Evolutionary conservation across 1,140 invertebrate genomes (phyloP), one percentile per base, ranked within the genome.

Genomic region (Macrostomum lignano): DNA sequence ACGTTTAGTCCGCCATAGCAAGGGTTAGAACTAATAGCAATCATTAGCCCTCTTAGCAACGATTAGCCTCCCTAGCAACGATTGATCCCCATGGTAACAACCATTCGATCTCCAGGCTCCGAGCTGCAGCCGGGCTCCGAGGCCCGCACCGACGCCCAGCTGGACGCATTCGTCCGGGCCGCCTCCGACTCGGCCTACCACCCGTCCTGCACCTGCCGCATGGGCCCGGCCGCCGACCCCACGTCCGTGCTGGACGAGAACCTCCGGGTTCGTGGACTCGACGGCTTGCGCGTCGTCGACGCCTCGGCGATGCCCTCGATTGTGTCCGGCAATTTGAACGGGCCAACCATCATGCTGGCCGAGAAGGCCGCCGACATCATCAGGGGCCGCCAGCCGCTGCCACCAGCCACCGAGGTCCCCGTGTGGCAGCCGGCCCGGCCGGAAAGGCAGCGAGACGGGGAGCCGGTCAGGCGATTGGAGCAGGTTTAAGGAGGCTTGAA

Each of bases 181-280:
- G 15, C 5, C 19, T 14, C 46, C 0, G 62, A 62, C 32, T 58
- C 49, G 33, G 49, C 60, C 7, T 64, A 64, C 42, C 61, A 64
- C 41, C 60, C 60, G 11, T 63, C 57, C 3, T 64, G 64, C 28
- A 67, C 65, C 2, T 65, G 63, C 46, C 60, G 61, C 40, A 67
- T 67, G 65, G 66, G 66, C 2, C 55, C 58, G 0, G 34, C 38
- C 0, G 38, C 40, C 21, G 61, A 67, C 41, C 41, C 42, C 2
- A 47, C 50, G 36, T 57, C 66, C 19, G 68, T 71, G 0, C 67
- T 70, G 0, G 61, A 67, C 38, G 39, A 48, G 1, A 35, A 50
- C 25, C 52, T 50, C 7, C 45, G 51, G 38, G 55, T 56, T 17
- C 7, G 13, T 7, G 29, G 29, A 7, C 17, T 59, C 7, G 56